Evolutionary conservation across 2,888 invertebrate genomes (phyloP), one percentile per base, ranked within the genome.

Genomic region (Andricus curvator): DNA sequence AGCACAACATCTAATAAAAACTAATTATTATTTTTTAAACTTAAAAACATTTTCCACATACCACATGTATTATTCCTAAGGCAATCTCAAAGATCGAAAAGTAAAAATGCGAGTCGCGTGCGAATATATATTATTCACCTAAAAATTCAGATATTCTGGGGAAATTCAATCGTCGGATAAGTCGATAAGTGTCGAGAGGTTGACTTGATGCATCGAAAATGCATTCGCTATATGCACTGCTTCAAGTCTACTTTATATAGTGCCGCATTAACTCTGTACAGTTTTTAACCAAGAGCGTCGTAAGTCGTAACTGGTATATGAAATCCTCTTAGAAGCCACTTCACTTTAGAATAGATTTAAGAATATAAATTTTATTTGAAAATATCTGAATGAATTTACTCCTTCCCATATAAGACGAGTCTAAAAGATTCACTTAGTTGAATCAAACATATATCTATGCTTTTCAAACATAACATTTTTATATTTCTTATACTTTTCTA

Each of bases 121-220:
- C n/a, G 15, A 44, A 68, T 68, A 29, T 48, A 25, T 68, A 48
- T 48, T 44, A 44, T 44, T 44, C 15, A 44, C 44, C 17, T 29
- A 48, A 29, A 68, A 68, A 68, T 68, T 68, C 20, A 68, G 29
- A n/a, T 68, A 68, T 48, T 68, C 68, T 68, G 25, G 44, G 25
- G 29, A 68, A 56, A 68, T 68, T 68, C 68, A 68, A 68, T 68
- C 44, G 29, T 68, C 48, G 48, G 68, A 68, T 68, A 68, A 68
- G 29, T 48, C 44, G 68, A 68, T 68, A 68, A 68, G 68, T 48
- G 25, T 68, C 68, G 48, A 68, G 29, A 68, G 48, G 68, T 68
- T 48, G 22, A 68, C 68, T 68, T 68, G 29, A 68, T 68, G 68
- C 68, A 68, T 48, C 29, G 68, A 68, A 29, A 68, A 48, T 68